Evolutionary conservation across 2,113 vertebrate species (phyloP).

Genomic region (Burhinus bistriatus): DNA sequence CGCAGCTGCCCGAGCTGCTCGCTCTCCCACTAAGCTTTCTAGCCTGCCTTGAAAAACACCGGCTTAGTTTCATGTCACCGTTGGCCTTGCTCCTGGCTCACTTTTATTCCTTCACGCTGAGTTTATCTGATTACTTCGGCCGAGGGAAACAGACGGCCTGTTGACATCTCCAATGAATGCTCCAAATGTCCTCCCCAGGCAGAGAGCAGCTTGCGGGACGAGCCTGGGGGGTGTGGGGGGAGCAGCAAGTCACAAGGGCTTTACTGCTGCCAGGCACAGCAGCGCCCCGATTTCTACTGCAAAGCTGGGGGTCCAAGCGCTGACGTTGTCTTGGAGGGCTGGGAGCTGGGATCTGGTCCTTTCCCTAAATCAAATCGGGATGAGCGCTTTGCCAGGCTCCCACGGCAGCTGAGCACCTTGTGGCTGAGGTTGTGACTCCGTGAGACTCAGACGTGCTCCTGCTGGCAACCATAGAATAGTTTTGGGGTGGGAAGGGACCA

Average conservation of each 20-base stretch:
- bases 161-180: neutral
- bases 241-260: neutral
- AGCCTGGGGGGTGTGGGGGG: neutral
- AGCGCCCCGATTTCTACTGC: rapidly evolving
- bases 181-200: neutral
- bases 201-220: neutral
- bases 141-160: slow-evolving; percentile 7
- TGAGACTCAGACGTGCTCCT: neutral
- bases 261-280: neutral
- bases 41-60: neutral
- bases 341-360: neutral
- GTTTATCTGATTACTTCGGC: slow-evolving; percentile 31
- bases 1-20: neutral
- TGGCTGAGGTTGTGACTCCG: neutral
- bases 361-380: neutral
- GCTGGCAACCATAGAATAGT: neutral
- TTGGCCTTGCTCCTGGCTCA: slow-evolving; percentile 3
- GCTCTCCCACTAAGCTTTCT: neutral
- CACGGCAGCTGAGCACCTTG: rapidly evolving
- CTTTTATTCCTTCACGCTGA: slow-evolving; percentile 37
- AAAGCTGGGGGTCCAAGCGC: neutral
- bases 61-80: neutral
- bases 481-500: neutral
- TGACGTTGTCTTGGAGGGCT: neutral
- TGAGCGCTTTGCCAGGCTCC: neutral